Evolutionary conservation across 2,888 invertebrate genomes (phyloP).

Genomic region (Alloplasta piceator): DNA sequence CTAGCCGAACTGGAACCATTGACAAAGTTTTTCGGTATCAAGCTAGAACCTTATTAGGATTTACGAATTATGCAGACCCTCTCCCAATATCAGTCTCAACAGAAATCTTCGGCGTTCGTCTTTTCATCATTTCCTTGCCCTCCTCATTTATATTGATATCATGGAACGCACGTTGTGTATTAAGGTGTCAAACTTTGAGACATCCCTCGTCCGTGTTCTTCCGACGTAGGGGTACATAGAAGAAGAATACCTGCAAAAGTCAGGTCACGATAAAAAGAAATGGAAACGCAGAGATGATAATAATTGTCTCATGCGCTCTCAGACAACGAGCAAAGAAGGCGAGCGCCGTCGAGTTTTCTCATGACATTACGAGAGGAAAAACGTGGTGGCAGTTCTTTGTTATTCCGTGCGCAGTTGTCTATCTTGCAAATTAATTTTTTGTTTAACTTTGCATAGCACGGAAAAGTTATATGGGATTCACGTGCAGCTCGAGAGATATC

Average conservation of each 20-base stretch:
- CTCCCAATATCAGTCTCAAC: background rate
- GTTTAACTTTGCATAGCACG: background rate
- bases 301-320: background rate
- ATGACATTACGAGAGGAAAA: slow-evolving; percentile 24
- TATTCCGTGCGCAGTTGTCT: slow-evolving; percentile 44
- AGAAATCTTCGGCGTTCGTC: background rate
- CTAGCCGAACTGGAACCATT: background rate
- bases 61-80: slow-evolving; percentile 21
- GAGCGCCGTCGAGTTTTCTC: slow-evolving; percentile 28
- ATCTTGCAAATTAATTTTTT: slow-evolving; percentile 56
- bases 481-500: slow-evolving; percentile 33
- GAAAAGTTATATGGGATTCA: slow-evolving; percentile 54
- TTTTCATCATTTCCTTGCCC: background rate
- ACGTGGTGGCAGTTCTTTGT: slow-evolving; percentile 22
- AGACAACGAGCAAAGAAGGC: background rate
- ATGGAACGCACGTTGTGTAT: background rate
- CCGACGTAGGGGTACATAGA: background rate
- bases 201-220: background rate
- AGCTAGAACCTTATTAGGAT: slow-evolving; percentile 18
- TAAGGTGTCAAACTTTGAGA: background rate
- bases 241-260: background rate
- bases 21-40: slow-evolving; percentile 14
- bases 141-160: background rate
- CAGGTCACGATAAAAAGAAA: slow-evolving; percentile 14
- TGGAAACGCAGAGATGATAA: background rate